phyloP scores from a whole-genome alignment of 37 sponge, comb jelly and placozoan genomes.

The Eunapius fragilis region DNA sequence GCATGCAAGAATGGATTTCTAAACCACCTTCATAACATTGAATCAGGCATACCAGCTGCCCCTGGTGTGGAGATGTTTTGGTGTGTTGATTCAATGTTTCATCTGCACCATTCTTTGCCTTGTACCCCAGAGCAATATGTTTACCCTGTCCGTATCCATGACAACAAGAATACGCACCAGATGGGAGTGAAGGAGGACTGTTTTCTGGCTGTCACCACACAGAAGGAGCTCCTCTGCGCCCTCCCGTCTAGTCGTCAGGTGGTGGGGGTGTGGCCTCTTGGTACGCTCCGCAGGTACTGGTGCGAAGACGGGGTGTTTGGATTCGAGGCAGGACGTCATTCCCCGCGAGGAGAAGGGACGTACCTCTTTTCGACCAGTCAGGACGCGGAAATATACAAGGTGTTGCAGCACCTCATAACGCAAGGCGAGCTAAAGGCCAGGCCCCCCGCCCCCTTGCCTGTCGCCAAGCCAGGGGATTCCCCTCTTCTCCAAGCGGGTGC shows the following conservation, averaged over 20 bases:
- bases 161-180: not conserved
- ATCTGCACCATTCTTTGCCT: no score
- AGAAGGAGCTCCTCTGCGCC: constrained; percentile 38
- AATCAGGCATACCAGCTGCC: no score
- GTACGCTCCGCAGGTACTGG: constrained; percentile 50
- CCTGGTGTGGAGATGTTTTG: not conserved
- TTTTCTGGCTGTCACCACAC: constrained; percentile 37
- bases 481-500: not conserved
- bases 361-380: constrained; percentile 57
- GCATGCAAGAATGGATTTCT: no score
- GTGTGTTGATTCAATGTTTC: not conserved
- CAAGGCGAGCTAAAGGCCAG: not conserved
- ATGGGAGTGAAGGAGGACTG: constrained; percentile 47
- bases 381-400: constrained; percentile 43
- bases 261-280: constrained; percentile 71
- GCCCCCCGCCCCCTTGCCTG: constrained; percentile 41
- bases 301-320: constrained; percentile 44
- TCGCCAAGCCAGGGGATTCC: not conserved
- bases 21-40: no score
- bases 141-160: constrained; percentile 6
- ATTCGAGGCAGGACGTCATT: constrained; percentile 54
- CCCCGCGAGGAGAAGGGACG: constrained; percentile 76
- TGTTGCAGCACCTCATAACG: constrained; percentile 32
- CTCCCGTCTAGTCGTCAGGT: constrained; percentile 10
- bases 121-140: constrained; percentile 15